These are phyloP conservation scores for Malurus melanocephalus DNA, from an alignment of 2,113 vertebrate genomes.

Conservation along the genomic window DNA sequence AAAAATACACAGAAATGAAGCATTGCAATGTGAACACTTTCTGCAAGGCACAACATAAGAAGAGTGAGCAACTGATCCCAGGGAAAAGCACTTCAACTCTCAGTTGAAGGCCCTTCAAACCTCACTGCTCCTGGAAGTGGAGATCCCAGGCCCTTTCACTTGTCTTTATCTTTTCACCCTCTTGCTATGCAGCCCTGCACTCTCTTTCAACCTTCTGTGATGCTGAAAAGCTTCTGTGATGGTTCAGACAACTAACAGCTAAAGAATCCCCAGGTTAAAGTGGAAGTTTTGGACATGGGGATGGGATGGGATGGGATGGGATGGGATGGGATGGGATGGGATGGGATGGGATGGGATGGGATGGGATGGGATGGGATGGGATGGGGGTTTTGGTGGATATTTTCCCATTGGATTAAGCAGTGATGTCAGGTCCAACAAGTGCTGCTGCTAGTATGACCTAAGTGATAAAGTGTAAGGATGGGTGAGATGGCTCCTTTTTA, in stretches of 20 bases:
- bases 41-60: neutral
- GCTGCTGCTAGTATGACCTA: neutral
- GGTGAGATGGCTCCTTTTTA: neutral
- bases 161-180: neutral
- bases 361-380: neutral
- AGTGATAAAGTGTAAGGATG: neutral
- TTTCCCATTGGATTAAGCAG: neutral
- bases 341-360: no score
- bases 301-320: neutral
- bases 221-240: neutral
- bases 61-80: rapidly evolving
- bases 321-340: no score
- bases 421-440: neutral
- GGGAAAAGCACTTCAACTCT: neutral
- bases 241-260: neutral
- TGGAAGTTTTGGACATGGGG: neutral
- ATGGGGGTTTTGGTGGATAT: neutral
- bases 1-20: neutral
- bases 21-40: neutral
- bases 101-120: neutral
- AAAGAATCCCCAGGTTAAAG: neutral
- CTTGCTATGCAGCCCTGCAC: neutral
- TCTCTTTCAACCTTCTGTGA: neutral
- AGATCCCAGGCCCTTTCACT: neutral
- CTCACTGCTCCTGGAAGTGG: neutral